A percentile compares a stretch with the other conserved stretches of the same genome.
Conservation (phyloP, 1,140 invertebrate genomes). For the Trichonephila clavipes region DNA sequence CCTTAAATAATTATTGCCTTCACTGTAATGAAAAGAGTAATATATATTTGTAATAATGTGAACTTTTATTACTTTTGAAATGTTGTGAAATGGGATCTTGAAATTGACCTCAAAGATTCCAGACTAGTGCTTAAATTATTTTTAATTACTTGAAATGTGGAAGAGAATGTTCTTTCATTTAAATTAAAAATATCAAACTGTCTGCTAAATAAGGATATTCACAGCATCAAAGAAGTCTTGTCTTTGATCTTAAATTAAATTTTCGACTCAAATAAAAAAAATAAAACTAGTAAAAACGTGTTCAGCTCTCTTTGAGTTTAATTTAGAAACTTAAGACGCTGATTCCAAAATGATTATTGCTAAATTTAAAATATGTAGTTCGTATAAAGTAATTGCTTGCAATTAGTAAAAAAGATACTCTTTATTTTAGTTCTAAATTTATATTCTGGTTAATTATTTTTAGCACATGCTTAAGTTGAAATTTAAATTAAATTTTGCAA, state of each 20-base stretch:
- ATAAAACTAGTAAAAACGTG: not conserved
- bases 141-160: conserved; percentile 29
- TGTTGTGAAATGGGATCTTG: not conserved
- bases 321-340: not conserved
- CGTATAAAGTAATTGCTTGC: no score
- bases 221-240: not conserved
- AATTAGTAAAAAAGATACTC: not conserved
- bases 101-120: not conserved
- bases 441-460: not conserved
- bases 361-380: no score
- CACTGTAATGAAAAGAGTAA: no score
- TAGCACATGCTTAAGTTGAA: no score
- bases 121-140: not conserved
- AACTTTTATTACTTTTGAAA: not conserved
- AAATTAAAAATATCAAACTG: not conserved
- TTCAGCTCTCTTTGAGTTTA: not conserved
- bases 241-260: conserved; percentile 69
- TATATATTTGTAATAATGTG: no score
- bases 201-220: conserved; percentile 31
- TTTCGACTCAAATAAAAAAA: not conserved
- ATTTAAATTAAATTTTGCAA: no score
- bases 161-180: not conserved
- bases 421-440: not conserved
- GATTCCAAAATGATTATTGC: not conserved
- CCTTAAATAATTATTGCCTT: no score